Evolutionary conservation across 2,888 invertebrate species (phyloP).

Genomic region (Stenichneumon culpator): DNA sequence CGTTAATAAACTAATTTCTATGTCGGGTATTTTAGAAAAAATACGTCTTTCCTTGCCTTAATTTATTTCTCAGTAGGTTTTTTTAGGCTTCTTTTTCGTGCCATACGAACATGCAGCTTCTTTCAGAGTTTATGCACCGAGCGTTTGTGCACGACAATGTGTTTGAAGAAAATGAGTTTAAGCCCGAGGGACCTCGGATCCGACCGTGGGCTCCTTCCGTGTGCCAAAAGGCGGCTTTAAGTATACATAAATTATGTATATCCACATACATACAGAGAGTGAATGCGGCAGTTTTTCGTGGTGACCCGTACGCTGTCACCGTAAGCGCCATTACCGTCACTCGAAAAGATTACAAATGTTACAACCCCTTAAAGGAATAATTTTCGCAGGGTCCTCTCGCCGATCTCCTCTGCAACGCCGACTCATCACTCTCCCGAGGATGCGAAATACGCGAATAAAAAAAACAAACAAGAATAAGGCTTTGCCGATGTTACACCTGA

Average conservation of each 20-base stretch:
- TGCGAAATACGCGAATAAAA: constrained; percentile 28
- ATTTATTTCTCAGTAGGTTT: constrained; percentile 7
- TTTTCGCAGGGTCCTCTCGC: constrained; percentile 39
- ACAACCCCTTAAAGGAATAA: constrained; percentile 60
- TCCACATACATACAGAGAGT: constrained; percentile 10
- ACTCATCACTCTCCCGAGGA: constrained; percentile 12
- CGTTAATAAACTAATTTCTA: constrained; percentile 60
- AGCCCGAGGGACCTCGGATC: constrained; percentile 24
- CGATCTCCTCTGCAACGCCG: neutral
- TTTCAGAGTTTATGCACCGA: constrained; percentile 26
- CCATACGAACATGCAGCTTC: constrained; percentile 12
- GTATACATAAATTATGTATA: neutral
- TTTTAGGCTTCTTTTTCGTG: neutral
- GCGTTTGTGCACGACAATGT: constrained; percentile 27
- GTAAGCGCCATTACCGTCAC: constrained; percentile 64
- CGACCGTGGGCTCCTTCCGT: constrained; percentile 39
- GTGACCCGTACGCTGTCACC: constrained; percentile 57
- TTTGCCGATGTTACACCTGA: constrained; percentile 4
- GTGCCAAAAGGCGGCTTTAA: constrained; percentile 51
- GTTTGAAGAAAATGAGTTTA: constrained; percentile 66
- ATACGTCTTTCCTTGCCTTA: neutral
- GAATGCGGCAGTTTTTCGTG: constrained; percentile 14
- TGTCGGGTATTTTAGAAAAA: neutral
- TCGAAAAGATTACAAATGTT: constrained; percentile 72
- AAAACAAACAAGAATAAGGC: constrained; percentile 11